Percentiles rank a stretch among this genome's conserved stretches.
Evolutionary conservation across 2,888 invertebrate species (phyloP).

Genomic region (Agriopis leucophaearia): DNA sequence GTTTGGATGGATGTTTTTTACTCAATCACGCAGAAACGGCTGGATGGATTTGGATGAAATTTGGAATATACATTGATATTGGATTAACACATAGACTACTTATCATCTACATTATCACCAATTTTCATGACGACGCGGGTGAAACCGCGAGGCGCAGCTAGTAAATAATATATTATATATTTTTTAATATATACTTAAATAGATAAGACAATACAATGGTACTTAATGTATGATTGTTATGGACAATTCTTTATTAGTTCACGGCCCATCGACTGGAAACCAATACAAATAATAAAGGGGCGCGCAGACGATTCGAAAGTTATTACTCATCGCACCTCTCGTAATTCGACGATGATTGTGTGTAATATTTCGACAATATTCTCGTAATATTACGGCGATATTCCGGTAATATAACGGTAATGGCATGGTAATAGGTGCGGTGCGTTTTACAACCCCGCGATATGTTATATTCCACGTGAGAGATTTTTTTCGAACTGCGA

Average conservation of each 20-base stretch:
- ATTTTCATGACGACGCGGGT: no score
- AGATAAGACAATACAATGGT: no score
- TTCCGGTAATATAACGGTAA: constrained; percentile 34
- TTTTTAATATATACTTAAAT: no score
- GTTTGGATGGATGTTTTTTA: no score
- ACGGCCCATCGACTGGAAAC: constrained; percentile 7
- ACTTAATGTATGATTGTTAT: background rate
- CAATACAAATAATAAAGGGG: constrained; percentile 35
- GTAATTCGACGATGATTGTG: constrained; percentile 51
- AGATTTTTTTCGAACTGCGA: constrained; percentile 30
- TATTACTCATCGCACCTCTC: constrained; percentile 42
- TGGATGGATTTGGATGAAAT: no score
- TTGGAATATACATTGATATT: no score
- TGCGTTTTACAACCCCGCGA: constrained; percentile 35
- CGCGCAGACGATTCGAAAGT: constrained; percentile 41
- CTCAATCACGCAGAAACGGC: no score
- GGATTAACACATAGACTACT: no score
- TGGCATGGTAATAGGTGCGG: constrained; percentile 47
- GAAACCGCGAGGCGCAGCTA: no score
- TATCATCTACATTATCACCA: no score
- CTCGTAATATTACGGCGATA: constrained; percentile 41
- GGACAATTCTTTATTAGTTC: constrained; percentile 1
- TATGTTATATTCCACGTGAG: constrained; percentile 43
- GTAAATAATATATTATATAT: no score
- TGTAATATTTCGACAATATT: constrained; percentile 50